Evolutionary conservation across 2,113 vertebrate genomes (phyloP), one percentile per base, ranked within the genome.

Genomic region (Symphodus melops): DNA sequence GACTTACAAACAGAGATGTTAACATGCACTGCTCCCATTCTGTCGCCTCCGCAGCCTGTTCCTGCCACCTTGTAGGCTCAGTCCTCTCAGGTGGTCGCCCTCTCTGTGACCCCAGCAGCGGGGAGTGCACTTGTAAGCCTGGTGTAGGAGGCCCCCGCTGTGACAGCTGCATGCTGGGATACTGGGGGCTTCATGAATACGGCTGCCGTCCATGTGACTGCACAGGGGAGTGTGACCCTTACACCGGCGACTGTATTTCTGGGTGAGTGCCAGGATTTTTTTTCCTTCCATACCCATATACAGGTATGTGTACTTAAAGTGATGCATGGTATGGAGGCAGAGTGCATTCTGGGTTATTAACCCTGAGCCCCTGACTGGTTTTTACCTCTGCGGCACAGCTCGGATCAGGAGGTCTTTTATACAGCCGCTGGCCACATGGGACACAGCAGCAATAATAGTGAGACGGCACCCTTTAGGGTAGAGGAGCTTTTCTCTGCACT

Each of bases 401-500:
- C 85, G 42, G 83, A 86, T 51, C 77, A 65, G 73, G 88, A 86
- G 81, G 79, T 85, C 77, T 79, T 70, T 67, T 75, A 72, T 75
- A 77, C 86, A 81, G 82, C 78, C 75, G 53, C 69, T 48, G 79
- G 81, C 72, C 87, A 86, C 87, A 68, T 57, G 85, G 83, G 87
- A 86, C 85, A 87, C 13, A 46, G 51, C 49, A 88, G 93, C 83
- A 96, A 94, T 12, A 87, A 93, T 7, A 96, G 92, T 0, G 93
- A 95, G 75, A 76, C 84, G 39, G 21, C 94, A 91, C 89, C 93
- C 74, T 98, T 97, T 94, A 95, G 94, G 82, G 94, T 92, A 2
- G 96, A 97, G 72, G 97, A 97, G 90, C 96, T 97, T 67, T 99
- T 98, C 91, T 99, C 97, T 4, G 98, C 97, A 9, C 95, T 99